Evolutionary conservation across 2,888 invertebrate genomes (phyloP).

Genomic region (Monopis laevigella): DNA sequence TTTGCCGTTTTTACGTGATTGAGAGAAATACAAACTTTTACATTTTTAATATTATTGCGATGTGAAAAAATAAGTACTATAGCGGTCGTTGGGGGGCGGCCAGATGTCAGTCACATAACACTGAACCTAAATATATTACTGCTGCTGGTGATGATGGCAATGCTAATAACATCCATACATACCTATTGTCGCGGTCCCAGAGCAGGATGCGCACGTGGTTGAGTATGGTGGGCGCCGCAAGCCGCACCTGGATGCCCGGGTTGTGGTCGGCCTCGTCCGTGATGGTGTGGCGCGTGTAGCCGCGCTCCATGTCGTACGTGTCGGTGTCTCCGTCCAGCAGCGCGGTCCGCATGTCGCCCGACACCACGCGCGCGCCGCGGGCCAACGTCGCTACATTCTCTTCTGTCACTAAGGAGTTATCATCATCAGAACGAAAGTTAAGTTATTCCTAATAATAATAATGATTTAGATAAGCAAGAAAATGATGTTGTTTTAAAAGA

Average conservation of each 20-base stretch:
- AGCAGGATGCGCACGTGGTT: conserved; percentile 93
- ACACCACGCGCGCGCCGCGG: conserved; percentile 85
- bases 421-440: too few species aligned
- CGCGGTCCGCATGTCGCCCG: conserved; percentile 89
- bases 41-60: too few species aligned
- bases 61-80: too few species aligned
- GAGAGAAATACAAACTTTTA: too few species aligned
- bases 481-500: too few species aligned
- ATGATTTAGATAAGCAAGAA: too few species aligned
- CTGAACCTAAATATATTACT: too few species aligned
- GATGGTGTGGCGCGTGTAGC: conserved; percentile 89
- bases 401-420: conserved; percentile 84
- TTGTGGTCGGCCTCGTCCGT: conserved; percentile 76
- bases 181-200: conserved; percentile 93
- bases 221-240: conserved; percentile 86
- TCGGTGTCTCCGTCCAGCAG: conserved; percentile 89
- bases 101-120: too few species aligned
- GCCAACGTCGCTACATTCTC: conserved; percentile 90
- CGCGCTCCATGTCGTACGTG: conserved; percentile 92
- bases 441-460: too few species aligned
- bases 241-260: conserved; percentile 83
- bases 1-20: too few species aligned
- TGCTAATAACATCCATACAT: conserved; percentile 12
- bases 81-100: too few species aligned
- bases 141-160: too few species aligned